Evolutionary conservation across 2,888 invertebrate genomes (phyloP).

Genomic region (Eulithis testata): DNA sequence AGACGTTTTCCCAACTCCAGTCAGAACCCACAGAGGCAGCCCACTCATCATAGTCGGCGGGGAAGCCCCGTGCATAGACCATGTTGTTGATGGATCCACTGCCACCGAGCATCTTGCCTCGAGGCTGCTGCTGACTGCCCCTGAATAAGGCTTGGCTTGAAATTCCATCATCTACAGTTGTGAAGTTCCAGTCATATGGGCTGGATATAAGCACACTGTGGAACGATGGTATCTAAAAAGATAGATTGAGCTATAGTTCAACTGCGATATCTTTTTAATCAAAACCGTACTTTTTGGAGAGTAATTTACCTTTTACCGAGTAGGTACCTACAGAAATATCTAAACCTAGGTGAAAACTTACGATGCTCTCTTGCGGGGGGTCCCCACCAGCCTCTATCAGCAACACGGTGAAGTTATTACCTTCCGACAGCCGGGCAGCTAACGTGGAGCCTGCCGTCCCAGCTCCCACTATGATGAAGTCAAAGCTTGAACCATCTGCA

Average conservation of each 20-base stretch:
- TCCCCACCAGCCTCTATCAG: slow-evolving; percentile 72
- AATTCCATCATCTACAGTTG: slow-evolving; percentile 56
- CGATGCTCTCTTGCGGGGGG: slow-evolving; percentile 68
- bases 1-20: slow-evolving; percentile 68
- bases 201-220: slow-evolving; percentile 53
- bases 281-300: not conserved
- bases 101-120: slow-evolving; percentile 72
- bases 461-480: slow-evolving; percentile 72
- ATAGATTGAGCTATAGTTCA: not conserved
- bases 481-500: slow-evolving; percentile 62
- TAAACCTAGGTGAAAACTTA: slow-evolving; percentile 44
- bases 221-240: slow-evolving; percentile 65
- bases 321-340: not conserved
- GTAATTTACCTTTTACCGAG: too few species aligned
- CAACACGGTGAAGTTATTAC: slow-evolving; percentile 52
- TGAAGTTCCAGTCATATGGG: slow-evolving; percentile 72
- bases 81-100: slow-evolving; percentile 72
- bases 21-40: slow-evolving; percentile 52
- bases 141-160: slow-evolving; percentile 61
- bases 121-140: slow-evolving; percentile 64
- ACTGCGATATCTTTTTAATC: not conserved
- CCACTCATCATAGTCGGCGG: slow-evolving; percentile 72
- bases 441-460: slow-evolving; percentile 69
- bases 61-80: slow-evolving; percentile 72
- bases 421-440: slow-evolving; percentile 64